These are phyloP conservation scores for Falco concolor DNA, from an alignment of 2,797 vertebrate genomes.

Conservation along the genomic window DNA sequence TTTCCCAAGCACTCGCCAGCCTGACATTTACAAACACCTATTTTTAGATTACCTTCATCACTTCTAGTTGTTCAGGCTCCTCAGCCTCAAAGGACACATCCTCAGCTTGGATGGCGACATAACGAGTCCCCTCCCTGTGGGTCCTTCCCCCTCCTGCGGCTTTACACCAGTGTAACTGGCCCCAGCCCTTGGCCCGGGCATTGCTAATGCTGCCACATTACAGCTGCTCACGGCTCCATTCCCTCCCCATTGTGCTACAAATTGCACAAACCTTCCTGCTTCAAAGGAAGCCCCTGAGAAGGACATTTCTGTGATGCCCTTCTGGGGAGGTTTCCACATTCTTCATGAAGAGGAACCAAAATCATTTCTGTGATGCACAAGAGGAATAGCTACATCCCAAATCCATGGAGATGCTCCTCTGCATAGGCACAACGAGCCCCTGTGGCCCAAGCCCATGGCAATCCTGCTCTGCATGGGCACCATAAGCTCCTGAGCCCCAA, in stretches of 20 bases:
- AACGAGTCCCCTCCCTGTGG: background rate
- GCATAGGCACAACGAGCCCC: accelerated
- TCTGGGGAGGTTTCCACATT: background rate
- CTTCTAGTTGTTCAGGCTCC: background rate
- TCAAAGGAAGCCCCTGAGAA: background rate
- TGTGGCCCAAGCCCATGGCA: background rate
- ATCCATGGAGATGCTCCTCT: background rate
- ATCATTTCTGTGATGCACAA: background rate
- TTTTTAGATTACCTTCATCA: background rate
- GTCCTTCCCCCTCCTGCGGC: background rate
- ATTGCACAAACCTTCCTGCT: background rate
- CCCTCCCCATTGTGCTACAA: background rate
- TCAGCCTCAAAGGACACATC: background rate
- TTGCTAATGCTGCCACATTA: accelerated
- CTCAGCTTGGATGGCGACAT: background rate
- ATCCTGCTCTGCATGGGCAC: background rate
- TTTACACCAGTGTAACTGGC: background rate
- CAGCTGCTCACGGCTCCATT: background rate
- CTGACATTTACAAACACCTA: slow-evolving; percentile 11
- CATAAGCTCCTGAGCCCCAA: too few species aligned
- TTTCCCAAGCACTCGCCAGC: background rate
- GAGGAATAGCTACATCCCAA: background rate
- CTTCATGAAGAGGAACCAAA: background rate
- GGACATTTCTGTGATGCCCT: background rate
- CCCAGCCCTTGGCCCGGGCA: background rate